Conservation (phyloP, 2,888 invertebrate genomes). For the Rotaria magnacalcarata region DNA sequence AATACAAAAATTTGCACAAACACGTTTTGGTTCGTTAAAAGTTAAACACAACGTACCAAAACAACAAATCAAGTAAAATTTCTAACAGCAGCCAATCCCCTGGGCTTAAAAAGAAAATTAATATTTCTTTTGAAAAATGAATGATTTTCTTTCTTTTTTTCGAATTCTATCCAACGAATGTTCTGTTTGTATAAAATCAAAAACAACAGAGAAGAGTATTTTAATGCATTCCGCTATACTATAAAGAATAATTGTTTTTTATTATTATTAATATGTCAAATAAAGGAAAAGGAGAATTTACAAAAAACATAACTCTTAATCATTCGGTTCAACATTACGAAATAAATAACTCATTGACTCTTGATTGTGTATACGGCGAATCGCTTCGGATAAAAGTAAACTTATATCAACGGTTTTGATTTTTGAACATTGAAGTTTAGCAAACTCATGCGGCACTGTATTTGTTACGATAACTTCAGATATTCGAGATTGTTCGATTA, state of each 20-base stretch:
- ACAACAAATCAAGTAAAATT: not conserved
- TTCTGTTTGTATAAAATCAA: not conserved
- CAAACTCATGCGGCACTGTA: conserved; percentile 94
- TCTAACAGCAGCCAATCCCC: no score
- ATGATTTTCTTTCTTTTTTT: not conserved
- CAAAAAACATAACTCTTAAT: not conserved
- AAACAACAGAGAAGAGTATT: not conserved
- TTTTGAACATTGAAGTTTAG: conserved; percentile 98
- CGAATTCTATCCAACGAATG: not conserved
- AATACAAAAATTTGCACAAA: conserved; percentile 43
- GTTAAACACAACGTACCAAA: not conserved
- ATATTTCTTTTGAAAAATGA: not conserved
- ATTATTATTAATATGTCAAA: no score
- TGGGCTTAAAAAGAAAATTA: not conserved
- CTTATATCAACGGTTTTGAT: conserved; percentile 99
- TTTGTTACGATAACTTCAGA: conserved; percentile 99
- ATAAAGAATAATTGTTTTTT: no score
- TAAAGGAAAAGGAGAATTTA: no score
- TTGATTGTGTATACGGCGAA: conserved; percentile 94
- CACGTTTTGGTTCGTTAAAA: conserved; percentile 45
- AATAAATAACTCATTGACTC: conserved; percentile 99
- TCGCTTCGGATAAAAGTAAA: conserved; percentile 88
- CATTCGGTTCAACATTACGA: conserved; percentile 55
- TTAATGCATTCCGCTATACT: no score
- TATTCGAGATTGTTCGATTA: conserved; percentile 90